Conservation (phyloP, 2,113 vertebrate genomes). For the Chiloscyllium plagiosum region DNA sequence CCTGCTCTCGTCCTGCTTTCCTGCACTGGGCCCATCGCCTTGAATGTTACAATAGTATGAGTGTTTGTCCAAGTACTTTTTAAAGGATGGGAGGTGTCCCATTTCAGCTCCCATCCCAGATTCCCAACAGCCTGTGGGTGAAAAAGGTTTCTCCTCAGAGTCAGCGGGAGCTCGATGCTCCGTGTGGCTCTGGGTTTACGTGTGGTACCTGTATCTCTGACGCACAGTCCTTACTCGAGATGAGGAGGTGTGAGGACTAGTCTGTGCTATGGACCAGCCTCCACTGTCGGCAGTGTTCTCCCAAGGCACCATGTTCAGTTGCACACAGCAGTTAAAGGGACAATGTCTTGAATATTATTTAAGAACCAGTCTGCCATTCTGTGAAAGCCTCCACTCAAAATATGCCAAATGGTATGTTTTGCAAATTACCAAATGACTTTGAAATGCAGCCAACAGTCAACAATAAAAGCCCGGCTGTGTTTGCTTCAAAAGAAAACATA, state of each 20-base stretch:
- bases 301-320: too few species aligned
- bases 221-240: background rate
- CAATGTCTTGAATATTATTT: background rate
- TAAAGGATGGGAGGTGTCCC: too few species aligned
- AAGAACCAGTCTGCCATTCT: background rate
- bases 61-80: too few species aligned
- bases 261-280: background rate
- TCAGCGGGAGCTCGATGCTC: background rate
- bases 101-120: too few species aligned
- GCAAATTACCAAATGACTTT: background rate
- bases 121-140: too few species aligned
- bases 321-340: background rate
- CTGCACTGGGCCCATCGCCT: too few species aligned
- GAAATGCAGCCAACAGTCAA: background rate
- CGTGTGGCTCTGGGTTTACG: background rate
- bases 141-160: too few species aligned
- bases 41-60: too few species aligned
- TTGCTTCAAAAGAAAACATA: background rate
- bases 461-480: background rate
- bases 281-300: background rate
- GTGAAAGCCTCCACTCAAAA: background rate
- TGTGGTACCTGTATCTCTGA: background rate
- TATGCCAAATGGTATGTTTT: background rate
- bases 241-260: background rate
- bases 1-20: too few species aligned